Evolutionary conservation across 2,888 invertebrate genomes (phyloP).

Genomic region (Scaptomyza reducta): DNA sequence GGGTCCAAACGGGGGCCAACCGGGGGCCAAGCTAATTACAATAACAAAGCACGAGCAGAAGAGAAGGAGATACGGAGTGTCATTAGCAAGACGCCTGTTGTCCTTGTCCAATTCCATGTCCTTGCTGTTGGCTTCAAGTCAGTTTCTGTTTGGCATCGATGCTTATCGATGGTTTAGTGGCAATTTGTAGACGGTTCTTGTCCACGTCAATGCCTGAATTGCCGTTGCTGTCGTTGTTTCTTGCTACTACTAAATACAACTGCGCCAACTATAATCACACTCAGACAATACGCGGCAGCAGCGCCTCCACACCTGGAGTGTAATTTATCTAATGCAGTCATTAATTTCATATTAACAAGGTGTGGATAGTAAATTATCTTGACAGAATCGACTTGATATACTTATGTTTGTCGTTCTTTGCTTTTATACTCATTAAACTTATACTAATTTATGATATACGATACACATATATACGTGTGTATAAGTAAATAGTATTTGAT

Average conservation of each 20-base stretch:
- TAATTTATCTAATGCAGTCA: constrained; percentile 84
- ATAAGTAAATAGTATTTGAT: not conserved
- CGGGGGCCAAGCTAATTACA: constrained; percentile 64
- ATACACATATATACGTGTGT: not conserved
- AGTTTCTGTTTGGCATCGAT: constrained; percentile 43
- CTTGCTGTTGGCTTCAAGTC: constrained; percentile 7
- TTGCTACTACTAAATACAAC: constrained; percentile 54
- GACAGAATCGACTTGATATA: constrained; percentile 23
- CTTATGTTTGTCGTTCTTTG: not conserved
- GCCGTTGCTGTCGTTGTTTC: constrained; percentile 34
- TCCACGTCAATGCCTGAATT: constrained; percentile 27
- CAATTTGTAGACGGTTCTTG: constrained; percentile 53
- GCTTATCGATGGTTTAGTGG: constrained; percentile 61
- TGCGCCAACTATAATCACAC: constrained; percentile 27
- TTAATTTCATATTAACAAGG: constrained; percentile 86
- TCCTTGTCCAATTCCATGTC: constrained; percentile 13
- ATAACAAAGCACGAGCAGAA: constrained; percentile 53
- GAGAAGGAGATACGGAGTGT: constrained; percentile 22
- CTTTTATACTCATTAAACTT: not conserved
- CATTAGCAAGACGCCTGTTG: constrained; percentile 40
- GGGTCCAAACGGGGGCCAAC: constrained; percentile 21
- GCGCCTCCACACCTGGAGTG: constrained; percentile 42
- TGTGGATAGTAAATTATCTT: constrained; percentile 83
- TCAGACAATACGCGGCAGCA: constrained; percentile 12
- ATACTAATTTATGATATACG: not conserved